Conservation (phyloP, 1,140 invertebrate genomes). For the Orchesella cincta region DNA sequence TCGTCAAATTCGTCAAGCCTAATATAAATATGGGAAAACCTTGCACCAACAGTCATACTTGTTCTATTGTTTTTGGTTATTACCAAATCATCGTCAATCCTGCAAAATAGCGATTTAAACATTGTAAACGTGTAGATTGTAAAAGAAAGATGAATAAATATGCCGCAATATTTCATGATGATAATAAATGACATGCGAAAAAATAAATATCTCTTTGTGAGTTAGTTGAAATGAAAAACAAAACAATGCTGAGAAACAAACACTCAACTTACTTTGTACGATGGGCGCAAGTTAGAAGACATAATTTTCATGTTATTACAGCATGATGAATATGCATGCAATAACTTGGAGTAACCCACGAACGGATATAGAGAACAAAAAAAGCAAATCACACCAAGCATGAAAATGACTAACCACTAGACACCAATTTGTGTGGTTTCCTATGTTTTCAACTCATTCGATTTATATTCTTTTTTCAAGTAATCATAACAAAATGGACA, state of each 20-base stretch:
- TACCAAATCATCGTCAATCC: no score
- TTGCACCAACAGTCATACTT: no score
- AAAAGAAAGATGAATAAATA: no score
- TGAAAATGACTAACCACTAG: constrained; percentile 19
- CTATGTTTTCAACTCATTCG: constrained; percentile 5
- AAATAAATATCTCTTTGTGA: neutral
- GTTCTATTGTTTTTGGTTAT: no score
- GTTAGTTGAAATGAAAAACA: no score
- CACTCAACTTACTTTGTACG: neutral
- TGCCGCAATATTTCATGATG: constrained; percentile 8
- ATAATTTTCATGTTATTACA: neutral
- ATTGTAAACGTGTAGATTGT: no score
- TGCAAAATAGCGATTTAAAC: no score
- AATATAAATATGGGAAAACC: no score
- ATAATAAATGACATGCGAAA: constrained; percentile 9
- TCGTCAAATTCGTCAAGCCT: no score
- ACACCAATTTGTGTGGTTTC: constrained; percentile 21
- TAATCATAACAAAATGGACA: neutral
- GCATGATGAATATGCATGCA: neutral
- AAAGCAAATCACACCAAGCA: neutral
- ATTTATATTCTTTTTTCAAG: constrained; percentile 7
- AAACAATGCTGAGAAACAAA: neutral
- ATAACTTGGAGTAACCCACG: no score
- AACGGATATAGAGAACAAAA: neutral
- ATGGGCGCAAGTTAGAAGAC: neutral